A percentile compares a stretch with the other conserved stretches of the same genome.
Evolutionary conservation across 2,797 vertebrate genomes (phyloP).

Genomic region (Esox lucius): DNA sequence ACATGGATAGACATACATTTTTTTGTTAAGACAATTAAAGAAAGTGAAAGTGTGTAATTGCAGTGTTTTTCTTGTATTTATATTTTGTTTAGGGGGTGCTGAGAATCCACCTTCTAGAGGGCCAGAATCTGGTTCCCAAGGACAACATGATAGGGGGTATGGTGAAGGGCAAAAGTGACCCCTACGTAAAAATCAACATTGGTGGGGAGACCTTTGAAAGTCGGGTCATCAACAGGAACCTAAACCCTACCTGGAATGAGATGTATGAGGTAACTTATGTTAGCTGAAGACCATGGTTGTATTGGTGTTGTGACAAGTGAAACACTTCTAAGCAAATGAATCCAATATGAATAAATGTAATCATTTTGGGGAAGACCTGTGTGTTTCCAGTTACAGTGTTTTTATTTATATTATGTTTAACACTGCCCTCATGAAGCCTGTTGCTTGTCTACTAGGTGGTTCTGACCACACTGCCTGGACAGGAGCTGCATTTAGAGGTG

Average conservation of each 20-base stretch:
- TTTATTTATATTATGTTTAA: neutral
- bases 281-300: too few species aligned
- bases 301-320: neutral
- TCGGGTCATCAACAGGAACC: constrained; percentile 78
- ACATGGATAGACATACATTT: neutral
- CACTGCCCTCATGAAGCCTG: neutral
- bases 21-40: neutral
- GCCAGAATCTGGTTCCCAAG: constrained; percentile 86
- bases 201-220: constrained; percentile 82
- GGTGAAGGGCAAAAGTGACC: constrained; percentile 91
- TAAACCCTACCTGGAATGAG: constrained; percentile 90
- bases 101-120: constrained; percentile 85
- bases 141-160: constrained; percentile 87
- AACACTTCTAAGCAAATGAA: neutral
- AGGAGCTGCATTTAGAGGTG: constrained; percentile 84
- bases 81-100: constrained; percentile 77
- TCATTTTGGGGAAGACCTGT: neutral
- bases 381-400: neutral
- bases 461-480: constrained; percentile 84
- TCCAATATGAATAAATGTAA: neutral
- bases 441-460: constrained; percentile 74
- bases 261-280: constrained; percentile 82
- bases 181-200: constrained; percentile 82
- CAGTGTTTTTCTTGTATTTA: neutral
- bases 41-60: neutral